A percentile compares a stretch with the other conserved stretches of the same genome.
Conservation (phyloP, 2,888 invertebrate species). For the Epsilonema sp. region DNA sequence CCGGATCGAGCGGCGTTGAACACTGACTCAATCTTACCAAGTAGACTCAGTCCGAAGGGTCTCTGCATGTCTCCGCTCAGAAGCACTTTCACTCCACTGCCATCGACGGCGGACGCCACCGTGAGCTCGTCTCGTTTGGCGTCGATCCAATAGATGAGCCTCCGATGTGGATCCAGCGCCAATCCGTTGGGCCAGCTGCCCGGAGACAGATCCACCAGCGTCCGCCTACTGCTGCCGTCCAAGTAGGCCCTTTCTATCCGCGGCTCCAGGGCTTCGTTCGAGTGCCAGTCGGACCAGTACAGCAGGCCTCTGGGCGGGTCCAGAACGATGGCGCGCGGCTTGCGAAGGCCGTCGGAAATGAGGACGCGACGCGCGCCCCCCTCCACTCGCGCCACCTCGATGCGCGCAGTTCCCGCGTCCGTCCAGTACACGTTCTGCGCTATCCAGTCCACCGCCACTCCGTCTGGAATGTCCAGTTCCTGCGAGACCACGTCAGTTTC, state of each 20-base stretch:
- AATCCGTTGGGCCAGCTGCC: conserved; percentile 66
- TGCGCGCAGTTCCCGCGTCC: conserved; percentile 56
- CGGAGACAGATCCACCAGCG: conserved; percentile 50
- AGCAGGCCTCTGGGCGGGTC: conserved; percentile 56
- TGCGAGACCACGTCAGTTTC: conserved; percentile 34
- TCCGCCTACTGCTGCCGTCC: conserved; percentile 51
- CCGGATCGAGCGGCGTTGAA: too few species aligned
- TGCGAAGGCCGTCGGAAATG: conserved; percentile 58
- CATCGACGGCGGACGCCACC: conserved; percentile 38
- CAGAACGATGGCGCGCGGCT: conserved; percentile 70
- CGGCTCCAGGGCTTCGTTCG: conserved; percentile 42
- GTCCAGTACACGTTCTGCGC: conserved; percentile 37
- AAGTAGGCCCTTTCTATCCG: conserved; percentile 55
- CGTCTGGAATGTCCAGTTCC: conserved; percentile 52
- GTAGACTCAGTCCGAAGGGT: conserved; percentile 60
- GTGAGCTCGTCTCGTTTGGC: conserved; percentile 73
- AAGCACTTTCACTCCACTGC: conserved; percentile 52
- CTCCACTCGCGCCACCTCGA: conserved; percentile 44
- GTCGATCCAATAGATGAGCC: conserved; percentile 67
- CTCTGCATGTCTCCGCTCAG: conserved; percentile 66
- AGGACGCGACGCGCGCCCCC: conserved; percentile 52
- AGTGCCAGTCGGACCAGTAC: conserved; percentile 60
- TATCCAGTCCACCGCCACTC: conserved; percentile 36
- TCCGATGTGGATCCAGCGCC: conserved; percentile 44
- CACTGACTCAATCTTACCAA: conserved; percentile 43